These are phyloP conservation scores for Grammomys surdaster DNA, from an alignment of 2,113 vertebrate genomes.

Conservation along the genomic window DNA sequence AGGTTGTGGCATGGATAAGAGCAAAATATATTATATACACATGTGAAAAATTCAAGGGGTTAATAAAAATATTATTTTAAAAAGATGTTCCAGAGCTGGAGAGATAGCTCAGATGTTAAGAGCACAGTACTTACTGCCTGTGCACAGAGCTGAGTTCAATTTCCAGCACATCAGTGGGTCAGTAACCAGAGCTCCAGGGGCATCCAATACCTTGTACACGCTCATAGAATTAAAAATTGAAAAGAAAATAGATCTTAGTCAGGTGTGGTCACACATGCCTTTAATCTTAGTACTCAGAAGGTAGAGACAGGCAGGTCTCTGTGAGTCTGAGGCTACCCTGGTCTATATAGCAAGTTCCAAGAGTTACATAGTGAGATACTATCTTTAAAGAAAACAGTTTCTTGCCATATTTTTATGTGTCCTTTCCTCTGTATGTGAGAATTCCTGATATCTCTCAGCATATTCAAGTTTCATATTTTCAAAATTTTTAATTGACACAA, in stretches of 20 bases:
- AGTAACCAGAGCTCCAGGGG: not conserved
- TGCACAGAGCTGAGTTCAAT: not conserved
- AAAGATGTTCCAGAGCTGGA: not conserved
- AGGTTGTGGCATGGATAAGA: not conserved
- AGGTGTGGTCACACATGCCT: not conserved
- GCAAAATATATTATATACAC: not conserved
- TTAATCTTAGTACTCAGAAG: not conserved
- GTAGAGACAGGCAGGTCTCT: not conserved
- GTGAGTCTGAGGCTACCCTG: not conserved
- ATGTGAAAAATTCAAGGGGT: not conserved
- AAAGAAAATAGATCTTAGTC: not conserved
- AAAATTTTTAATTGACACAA: not conserved
- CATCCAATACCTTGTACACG: not conserved
- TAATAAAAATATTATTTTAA: not conserved
- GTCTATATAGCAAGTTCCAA: not conserved
- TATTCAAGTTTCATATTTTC: not conserved
- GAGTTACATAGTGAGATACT: not conserved
- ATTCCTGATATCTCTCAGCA: not conserved
- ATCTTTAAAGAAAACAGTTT: not conserved
- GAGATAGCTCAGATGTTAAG: not conserved
- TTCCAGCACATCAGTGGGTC: not conserved
- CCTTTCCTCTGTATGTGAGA: not conserved
- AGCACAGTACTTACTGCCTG: too few species aligned
- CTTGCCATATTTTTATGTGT: not conserved
- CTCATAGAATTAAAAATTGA: not conserved